Base-by-base conservation (phyloP, 1,140 invertebrate species). In the Brachionus rotundiformis region DNA sequence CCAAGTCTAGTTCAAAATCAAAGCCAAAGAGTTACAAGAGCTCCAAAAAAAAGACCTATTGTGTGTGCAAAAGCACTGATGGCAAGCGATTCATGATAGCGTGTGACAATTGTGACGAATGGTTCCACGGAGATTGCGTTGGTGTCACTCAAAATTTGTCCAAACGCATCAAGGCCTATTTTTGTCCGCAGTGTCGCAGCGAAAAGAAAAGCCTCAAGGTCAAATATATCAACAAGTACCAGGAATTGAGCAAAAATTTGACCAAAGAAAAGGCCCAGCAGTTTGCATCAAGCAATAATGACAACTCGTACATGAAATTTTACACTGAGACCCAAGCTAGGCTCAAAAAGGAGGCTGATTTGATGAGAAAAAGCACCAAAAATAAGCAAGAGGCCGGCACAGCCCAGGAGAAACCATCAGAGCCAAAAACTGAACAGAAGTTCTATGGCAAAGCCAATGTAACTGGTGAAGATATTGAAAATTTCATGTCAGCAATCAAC, bases 41-140 rank as follows among this genome's bases (percentile, higher is more conserved):
- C 11, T 13, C 4, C 4, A 79, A 79, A 39, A 63, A 79, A 59
- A 79, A 88, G 83, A 92, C 94, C 3, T 98, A 98, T 87, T 98
- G 96, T 87, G 94, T 98, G 83, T 98, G 96, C 87, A 90, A 95
- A 49, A 94, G 93, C 16, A 93, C 94, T 0, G 95, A 98, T 86
- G 94, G 93, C 84, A 94, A 93, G 5, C 89, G 95, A 31, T 98
- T 98, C 89, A 98, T 98, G 95, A 98, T 98, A 88, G 94, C 93
- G 54, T 98, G 96, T 90, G 96, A 98, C 88, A 91, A 93, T 33
- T 98, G 96, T 88, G 94, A 98, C 87, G 95, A 98, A 89, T 98
- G 96, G 96, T 98, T 96, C 86, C 96, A 98, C 88, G 95, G 95
- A 8, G 94, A 97, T 85, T 98, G 96, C 87, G 96, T 98, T 84